Evolutionary conservation across 2,113 vertebrate genomes (phyloP).

Genomic region (Stegastes partitus): DNA sequence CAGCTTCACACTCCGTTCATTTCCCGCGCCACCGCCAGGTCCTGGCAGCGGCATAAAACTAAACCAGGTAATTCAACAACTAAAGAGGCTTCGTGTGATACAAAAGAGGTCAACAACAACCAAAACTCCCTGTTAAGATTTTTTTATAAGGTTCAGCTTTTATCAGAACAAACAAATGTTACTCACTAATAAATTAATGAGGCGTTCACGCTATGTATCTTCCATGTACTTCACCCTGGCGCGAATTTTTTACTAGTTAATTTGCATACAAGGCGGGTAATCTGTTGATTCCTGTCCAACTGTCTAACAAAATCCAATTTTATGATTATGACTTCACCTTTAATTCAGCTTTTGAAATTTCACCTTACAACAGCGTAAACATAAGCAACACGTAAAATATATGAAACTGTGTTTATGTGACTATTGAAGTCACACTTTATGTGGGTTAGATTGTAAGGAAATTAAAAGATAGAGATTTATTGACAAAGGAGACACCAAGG

Average conservation of each 20-base stretch:
- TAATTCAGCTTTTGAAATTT: neutral
- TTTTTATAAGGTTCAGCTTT: accelerated
- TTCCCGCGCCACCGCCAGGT: conserved; percentile 79
- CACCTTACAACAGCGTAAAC: accelerated
- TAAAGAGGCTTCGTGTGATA: accelerated
- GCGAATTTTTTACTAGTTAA: conserved; percentile 71
- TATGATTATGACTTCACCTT: neutral
- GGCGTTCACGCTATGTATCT: neutral
- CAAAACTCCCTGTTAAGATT: accelerated
- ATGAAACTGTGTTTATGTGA: neutral
- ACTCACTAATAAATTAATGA: accelerated
- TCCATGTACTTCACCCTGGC: conserved; percentile 73
- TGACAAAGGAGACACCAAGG: too few relatives aligned
- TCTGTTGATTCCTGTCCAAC: conserved; percentile 41
- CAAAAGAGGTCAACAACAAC: accelerated
- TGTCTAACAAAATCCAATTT: neutral
- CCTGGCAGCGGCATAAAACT: conserved; percentile 71
- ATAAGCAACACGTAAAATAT: neutral
- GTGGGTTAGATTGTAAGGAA: neutral
- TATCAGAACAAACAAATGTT: accelerated
- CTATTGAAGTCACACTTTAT: neutral
- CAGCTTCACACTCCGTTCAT: conserved; percentile 33
- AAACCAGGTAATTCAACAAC: neutral
- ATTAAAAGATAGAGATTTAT: neutral
- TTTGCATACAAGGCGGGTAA: conserved; percentile 83